Percentiles rank a stretch among this genome's conserved stretches.
phyloP scores from a whole-genome alignment of 1,140 invertebrate species.

The Onthophagus taurus region DNA sequence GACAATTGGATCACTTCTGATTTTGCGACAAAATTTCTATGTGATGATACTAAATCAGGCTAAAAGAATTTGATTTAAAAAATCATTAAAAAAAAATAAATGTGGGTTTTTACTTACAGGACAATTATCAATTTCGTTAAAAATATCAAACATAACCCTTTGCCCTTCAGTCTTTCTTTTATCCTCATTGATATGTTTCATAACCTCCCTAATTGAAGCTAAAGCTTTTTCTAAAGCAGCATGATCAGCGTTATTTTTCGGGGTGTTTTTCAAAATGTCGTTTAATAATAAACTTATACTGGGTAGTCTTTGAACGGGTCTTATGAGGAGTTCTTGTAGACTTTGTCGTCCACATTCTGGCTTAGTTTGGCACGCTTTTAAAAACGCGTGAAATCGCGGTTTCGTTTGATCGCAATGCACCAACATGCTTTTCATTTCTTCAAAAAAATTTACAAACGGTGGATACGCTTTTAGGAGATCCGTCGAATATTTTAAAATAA shows the following conservation, averaged over 20 bases:
- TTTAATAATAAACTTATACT: conserved; percentile 89
- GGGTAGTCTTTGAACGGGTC: conserved; percentile 92
- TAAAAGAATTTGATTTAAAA: conserved; percentile 34
- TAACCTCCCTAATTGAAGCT: conserved; percentile 81
- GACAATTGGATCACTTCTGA: conserved; percentile 82
- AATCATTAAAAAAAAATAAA: not conserved
- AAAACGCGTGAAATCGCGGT: conserved; percentile 92
- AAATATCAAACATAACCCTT: conserved; percentile 92
- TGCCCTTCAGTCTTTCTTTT: conserved; percentile 92
- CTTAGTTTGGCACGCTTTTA: conserved; percentile 88
- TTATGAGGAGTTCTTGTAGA: conserved; percentile 88
- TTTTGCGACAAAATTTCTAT: conserved; percentile 76
- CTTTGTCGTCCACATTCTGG: conserved; percentile 93
- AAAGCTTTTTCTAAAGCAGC: conserved; percentile 74
- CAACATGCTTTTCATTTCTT: conserved; percentile 90
- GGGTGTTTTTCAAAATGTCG: conserved; percentile 88
- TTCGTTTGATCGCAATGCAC: conserved; percentile 82
- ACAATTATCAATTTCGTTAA: conserved; percentile 96
- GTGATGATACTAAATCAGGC: conserved; percentile 83
- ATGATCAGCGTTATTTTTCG: conserved; percentile 77
- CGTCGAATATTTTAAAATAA: conserved; percentile 74
- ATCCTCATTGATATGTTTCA: conserved; percentile 94
- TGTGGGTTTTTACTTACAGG: conserved; percentile 53
- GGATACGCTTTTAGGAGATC: conserved; percentile 89
- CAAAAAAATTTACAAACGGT: conserved; percentile 96